Evolutionary conservation across 1,140 invertebrate genomes (phyloP).

Genomic region (Geopemphigus sp.): DNA sequence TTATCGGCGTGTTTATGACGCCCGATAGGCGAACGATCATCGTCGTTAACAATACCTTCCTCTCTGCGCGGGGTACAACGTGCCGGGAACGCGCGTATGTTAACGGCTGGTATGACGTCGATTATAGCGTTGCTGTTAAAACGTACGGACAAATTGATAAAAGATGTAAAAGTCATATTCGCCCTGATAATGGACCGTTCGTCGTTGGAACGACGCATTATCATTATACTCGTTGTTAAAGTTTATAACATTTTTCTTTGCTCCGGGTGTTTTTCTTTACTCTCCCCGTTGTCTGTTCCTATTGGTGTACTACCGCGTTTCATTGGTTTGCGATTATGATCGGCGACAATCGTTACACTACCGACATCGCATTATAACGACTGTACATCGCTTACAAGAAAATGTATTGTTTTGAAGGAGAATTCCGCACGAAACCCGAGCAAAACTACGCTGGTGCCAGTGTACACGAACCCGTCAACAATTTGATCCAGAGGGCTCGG

Average conservation of each 20-base stretch:
- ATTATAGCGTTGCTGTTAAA: no score
- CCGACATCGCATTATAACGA: background rate
- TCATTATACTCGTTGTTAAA: background rate
- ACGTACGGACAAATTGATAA: background rate
- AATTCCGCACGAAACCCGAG: slow-evolving; percentile 80
- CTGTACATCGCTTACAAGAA: no score
- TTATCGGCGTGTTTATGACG: no score
- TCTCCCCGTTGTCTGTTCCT: background rate
- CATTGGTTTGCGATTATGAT: background rate
- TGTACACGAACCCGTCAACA: slow-evolving; percentile 71
- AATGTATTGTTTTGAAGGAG: slow-evolving; percentile 84
- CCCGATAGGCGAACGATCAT: no score
- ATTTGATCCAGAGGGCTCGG: slow-evolving; percentile 75
- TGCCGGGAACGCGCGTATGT: no score
- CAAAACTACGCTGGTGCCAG: slow-evolving; percentile 88
- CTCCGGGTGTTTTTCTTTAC: background rate
- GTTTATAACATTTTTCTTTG: background rate
- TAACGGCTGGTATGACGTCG: background rate
- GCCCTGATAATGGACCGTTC: background rate
- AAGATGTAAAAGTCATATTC: slow-evolving; percentile 30
- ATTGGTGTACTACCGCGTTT: no score
- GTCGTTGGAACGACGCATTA: background rate
- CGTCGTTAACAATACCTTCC: no score
- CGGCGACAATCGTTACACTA: background rate
- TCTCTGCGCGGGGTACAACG: no score